Evolutionary conservation across 2,113 vertebrate genomes (phyloP), one percentile per base, ranked within the genome.

Genomic region (Dasyprocta punctata): DNA sequence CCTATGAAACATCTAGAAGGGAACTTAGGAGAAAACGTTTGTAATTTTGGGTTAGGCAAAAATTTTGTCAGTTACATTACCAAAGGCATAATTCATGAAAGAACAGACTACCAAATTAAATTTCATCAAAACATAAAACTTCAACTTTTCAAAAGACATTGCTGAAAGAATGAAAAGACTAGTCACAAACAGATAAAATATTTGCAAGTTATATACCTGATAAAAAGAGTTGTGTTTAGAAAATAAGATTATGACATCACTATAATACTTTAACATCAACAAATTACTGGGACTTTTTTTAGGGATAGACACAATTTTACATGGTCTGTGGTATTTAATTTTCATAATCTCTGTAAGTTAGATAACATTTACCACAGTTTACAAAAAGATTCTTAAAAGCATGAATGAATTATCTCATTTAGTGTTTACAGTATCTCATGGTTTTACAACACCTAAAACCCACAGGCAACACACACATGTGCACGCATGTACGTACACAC

Each of bases 121-220:
- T 71, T 92, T 92, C 22, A 89, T 22, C 38, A 89, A 94, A 58
- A 80, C 41, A 16, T 52, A 65, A 92, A 94, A 89, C 9, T 54
- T n/a, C n/a, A 73, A 20, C n/a, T 71, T 38, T n/a, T 96, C 80
- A 47, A 78, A 92, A 90, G 38, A 75, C 22, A 60, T 49, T 69
- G 33, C 30, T 91, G 47, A 92, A 24, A 92, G 71, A 96, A 94
- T 94, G 7, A 92, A 88, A 90, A 81, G 58, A 77, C 33, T 56
- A 94, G 13, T 58, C 41, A 90, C 63, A 94, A 44, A 44, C 9
- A 73, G 69, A 89, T 49, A 87, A 69, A 61, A 86, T 58, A 78
- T 49, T n/a, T 95, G 24, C 26, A 87, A 90, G 60, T 65, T 20
- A 36, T 24, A 41, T 67, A 67, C 12, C 56, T n/a, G 14, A 85